Evolutionary conservation across 2,888 invertebrate species (phyloP), one percentile per base, ranked within the genome.

Genomic region (Perizoma affinitatum): DNA sequence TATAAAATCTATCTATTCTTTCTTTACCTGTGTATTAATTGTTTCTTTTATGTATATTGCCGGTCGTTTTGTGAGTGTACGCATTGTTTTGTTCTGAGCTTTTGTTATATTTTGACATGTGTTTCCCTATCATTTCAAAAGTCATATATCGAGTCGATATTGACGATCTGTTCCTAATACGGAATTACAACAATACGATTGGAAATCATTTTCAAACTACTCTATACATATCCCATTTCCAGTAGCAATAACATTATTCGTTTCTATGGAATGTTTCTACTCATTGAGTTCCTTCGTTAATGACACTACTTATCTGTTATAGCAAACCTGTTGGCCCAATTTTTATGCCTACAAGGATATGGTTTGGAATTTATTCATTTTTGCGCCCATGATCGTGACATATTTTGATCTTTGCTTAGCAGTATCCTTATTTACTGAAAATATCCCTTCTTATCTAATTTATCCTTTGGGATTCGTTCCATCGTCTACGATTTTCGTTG

Each of bases 41-140:
- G 73, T 79, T 81, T 79, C 79, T 82, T 79, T 84, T 83, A 83
- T 85, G 82, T 86, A 78, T 77, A 71, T 73, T 72, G 70, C 73
- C 75, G 83, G 75, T 80, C 76, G 80, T 86, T 80, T 87, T 89
- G 89, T 89, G 86, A 88, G 80, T 83, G 87, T 90, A 87, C 85
- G 84, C 80, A 83, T 55, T 63, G 58, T 78, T 55, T 50, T 49
- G 56, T 60, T 46, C 43, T 9, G n/a, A 33, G 45, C 46, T 49
- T 57, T 57, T 44, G 22, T 44, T 42, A 44, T 7, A 6, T 4
- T 7, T 10, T 44, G 44, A 44, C 6, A 7, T n/a, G 6, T 51
- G 7, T 34, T 38, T 11, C 41, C 11, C 22, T 42, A 41, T 46
- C n/a, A 36, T 11, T 41, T 51, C 10, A 42, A 35, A 5, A 43